These are phyloP conservation scores for Zosterops borbonicus DNA, from an alignment of 2,113 vertebrate species.

Conservation along the genomic window DNA sequence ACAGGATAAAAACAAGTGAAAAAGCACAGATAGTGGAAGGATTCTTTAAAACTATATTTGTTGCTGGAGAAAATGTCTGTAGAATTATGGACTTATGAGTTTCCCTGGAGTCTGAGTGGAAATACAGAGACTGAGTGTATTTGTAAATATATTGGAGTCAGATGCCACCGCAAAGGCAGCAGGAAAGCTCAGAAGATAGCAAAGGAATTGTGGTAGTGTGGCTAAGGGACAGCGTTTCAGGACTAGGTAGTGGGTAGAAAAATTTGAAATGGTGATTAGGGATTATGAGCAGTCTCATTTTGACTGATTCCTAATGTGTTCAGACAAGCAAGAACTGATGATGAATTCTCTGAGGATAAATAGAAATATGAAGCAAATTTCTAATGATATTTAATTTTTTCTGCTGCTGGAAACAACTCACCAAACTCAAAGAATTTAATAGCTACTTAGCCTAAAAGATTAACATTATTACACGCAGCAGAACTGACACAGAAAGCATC, in stretches of 20 bases:
- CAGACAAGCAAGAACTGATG: conserved; percentile 5
- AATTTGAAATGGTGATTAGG: neutral
- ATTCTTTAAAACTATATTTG: neutral
- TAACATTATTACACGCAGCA: neutral
- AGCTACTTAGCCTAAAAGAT: conserved; percentile 13
- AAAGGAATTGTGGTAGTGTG: neutral
- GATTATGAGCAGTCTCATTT: conserved; percentile 2
- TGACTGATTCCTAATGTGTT: neutral
- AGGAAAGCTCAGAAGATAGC: neutral
- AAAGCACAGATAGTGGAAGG: neutral
- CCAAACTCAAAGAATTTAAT: conserved; percentile 3
- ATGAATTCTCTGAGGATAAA: conserved; percentile 3
- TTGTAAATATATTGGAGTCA: neutral
- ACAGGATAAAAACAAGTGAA: neutral
- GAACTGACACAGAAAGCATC: neutral
- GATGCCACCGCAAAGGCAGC: neutral
- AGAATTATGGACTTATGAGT: neutral
- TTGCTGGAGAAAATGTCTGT: neutral
- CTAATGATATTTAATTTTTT: conserved; percentile 11
- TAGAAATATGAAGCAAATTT: conserved; percentile 18
- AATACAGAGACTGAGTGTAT: neutral
- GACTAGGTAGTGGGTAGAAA: neutral
- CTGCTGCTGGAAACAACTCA: neutral
- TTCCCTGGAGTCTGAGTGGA: neutral
- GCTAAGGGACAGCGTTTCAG: neutral